Evolutionary conservation across 2,113 vertebrate species (phyloP), one percentile per base, ranked within the genome.

Genomic region (Podarcis raffonei): DNA sequence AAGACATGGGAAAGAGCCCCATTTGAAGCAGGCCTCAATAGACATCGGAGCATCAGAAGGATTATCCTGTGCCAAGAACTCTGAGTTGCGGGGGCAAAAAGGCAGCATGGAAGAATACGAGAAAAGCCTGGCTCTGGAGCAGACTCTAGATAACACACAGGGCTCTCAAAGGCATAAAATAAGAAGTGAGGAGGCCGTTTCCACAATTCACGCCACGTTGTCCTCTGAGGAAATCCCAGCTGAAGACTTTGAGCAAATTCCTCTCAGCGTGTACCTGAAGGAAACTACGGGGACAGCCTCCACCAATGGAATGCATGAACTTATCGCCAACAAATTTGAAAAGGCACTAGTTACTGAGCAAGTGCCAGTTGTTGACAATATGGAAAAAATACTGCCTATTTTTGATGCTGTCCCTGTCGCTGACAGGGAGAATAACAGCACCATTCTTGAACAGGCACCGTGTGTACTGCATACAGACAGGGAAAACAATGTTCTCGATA

Each of bases 61-160:
- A 9, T 81, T 71, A 57, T 11, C 75, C 0, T 0, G 5, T 30
- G 0, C 32, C 81, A 84, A 66, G 68, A 90, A 74, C 59, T 78
- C 87, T 39, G 83, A 88, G 81, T 9, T 53, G 69, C 85, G 89
- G 39, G 72, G 86, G 71, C 39, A 48, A 32, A 85, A 89, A 57
- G 90, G 86, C 90, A 97, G 94, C 92, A 98, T 98, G 97, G 96
- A 98, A 87, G 97, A 95, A 20, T 94, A 93, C n/a, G 89, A 92
- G 6, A 96, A 97, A 48, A 95, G 94, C 42, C 90, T 92, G 32
- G 66, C 93, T 77, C 83, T 95, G 85, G 57, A 79, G 83, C 84
- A 83, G 59, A 53, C 72, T 48, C 37, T 66, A 65, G 89, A 74
- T 30, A 89, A 89, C n/a, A 35, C 74, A 20, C 75, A 87, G 62